Conservation (phyloP, 2,888 invertebrate genomes). For the Bimastos eiseni region DNA sequence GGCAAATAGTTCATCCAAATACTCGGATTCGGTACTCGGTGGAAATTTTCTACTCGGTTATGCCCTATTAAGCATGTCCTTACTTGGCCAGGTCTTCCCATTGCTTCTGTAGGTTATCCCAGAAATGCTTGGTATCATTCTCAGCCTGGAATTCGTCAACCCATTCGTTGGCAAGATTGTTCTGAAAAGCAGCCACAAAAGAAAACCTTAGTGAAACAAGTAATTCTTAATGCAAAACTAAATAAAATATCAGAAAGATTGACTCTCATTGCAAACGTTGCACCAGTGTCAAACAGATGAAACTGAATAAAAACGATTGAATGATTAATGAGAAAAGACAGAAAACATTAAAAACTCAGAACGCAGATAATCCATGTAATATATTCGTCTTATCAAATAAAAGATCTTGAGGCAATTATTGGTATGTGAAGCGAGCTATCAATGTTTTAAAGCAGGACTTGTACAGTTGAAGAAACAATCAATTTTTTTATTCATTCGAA, state of each 20-base stretch:
- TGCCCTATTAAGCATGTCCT: too few species aligned
- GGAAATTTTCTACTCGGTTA: too few species aligned
- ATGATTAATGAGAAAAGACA: too few species aligned
- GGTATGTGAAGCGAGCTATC: neutral
- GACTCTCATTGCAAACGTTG: too few species aligned
- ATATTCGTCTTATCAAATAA: neutral
- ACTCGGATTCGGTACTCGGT: too few species aligned
- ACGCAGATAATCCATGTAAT: neutral
- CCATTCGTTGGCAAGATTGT: conserved; percentile 55
- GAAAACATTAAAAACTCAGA: neutral
- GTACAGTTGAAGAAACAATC: neutral
- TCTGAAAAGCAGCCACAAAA: neutral
- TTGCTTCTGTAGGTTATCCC: conserved; percentile 62
- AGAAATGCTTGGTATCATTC: conserved; percentile 58
- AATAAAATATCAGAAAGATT: too few species aligned
- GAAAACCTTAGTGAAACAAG: neutral
- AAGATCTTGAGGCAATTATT: neutral
- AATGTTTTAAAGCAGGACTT: neutral
- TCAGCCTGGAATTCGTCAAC: conserved; percentile 54
- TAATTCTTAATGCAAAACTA: too few species aligned
- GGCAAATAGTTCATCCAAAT: too few species aligned
- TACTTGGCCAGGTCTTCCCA: conserved; percentile 69
- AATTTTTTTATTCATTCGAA: too few species aligned
- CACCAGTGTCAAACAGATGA: too few species aligned
- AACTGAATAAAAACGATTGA: too few species aligned